phyloP scores from a whole-genome alignment of 2,888 invertebrate genomes.

The Blera fallax region DNA sequence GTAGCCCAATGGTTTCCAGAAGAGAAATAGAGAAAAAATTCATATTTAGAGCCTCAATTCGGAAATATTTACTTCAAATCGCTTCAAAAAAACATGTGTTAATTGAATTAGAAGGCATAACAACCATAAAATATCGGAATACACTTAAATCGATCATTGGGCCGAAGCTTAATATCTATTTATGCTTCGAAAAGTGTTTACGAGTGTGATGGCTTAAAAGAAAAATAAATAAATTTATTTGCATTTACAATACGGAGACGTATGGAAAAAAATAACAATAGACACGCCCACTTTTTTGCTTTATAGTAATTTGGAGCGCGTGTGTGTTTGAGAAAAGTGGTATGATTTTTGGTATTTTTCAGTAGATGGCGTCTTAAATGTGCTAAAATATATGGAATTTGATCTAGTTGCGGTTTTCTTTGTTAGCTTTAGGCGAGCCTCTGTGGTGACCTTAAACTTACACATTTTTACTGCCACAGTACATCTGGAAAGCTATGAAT shows the following conservation, averaged over 20 bases:
- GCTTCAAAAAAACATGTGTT: neutral
- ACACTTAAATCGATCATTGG: neutral
- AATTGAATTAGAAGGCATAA: slow-evolving; percentile 33
- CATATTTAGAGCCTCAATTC: slow-evolving; percentile 5
- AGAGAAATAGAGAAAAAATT: neutral
- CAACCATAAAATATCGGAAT: neutral
- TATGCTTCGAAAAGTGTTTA: neutral
- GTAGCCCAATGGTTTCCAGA: neutral
- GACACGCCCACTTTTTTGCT: slow-evolving; percentile 19
- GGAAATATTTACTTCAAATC: slow-evolving; percentile 14
- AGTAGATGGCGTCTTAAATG: neutral
- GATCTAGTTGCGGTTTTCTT: neutral
- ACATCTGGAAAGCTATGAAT: too few species aligned
- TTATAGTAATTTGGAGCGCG: neutral
- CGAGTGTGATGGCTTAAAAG: neutral
- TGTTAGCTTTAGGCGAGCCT: neutral
- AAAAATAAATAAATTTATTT: neutral
- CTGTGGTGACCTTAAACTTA: too few species aligned
- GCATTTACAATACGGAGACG: neutral
- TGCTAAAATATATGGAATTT: neutral
- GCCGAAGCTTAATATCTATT: neutral
- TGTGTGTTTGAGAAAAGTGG: neutral
- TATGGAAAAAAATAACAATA: neutral
- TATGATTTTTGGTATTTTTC: neutral
- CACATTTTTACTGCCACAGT: too few species aligned